These are phyloP conservation scores for Nansenia antarctica DNA, from an alignment of 2,113 vertebrate genomes.

Conservation along the genomic window DNA sequence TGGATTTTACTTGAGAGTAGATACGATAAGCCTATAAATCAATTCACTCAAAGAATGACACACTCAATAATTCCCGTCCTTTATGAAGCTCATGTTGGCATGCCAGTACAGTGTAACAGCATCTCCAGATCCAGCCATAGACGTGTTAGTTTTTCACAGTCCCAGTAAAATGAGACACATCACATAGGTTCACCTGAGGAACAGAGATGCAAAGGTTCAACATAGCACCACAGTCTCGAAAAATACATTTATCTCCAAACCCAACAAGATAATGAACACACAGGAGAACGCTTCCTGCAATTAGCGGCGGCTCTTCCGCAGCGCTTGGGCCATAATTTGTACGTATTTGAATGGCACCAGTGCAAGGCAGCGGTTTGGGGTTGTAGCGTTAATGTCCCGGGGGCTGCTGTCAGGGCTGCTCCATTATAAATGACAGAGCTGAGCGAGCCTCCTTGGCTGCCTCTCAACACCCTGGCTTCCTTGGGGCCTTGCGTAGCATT, in stretches of 20 bases:
- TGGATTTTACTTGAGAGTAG: background rate
- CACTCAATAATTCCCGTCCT: slow-evolving; percentile 4
- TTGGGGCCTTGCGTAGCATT: slow-evolving; percentile 61
- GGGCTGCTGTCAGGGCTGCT: slow-evolving; percentile 57
- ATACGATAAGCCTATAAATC: background rate
- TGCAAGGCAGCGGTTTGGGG: slow-evolving; percentile 61
- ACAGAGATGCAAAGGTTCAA: slow-evolving; percentile 9
- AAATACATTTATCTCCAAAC: slow-evolving; percentile 48
- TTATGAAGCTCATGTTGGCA: background rate
- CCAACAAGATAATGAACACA: slow-evolving; percentile 62
- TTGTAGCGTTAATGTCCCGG: slow-evolving; percentile 55
- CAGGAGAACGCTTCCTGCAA: slow-evolving; percentile 51
- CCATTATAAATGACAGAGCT: slow-evolving; percentile 67
- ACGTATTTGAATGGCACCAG: slow-evolving; percentile 57
- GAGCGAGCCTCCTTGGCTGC: slow-evolving; percentile 57
- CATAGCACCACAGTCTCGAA: slow-evolving; percentile 25
- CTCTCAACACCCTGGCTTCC: slow-evolving; percentile 59
- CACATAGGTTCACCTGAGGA: slow-evolving; percentile 1
- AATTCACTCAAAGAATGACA: background rate
- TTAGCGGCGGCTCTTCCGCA: slow-evolving; percentile 55
- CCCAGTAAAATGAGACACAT: slow-evolving; percentile 20
- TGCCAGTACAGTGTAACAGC: background rate
- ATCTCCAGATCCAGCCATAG: background rate
- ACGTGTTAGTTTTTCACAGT: background rate
- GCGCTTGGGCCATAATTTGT: slow-evolving; percentile 62